Evolutionary conservation across 2,113 vertebrate species (phyloP).

Genomic region (Philantomba maxwellii): DNA sequence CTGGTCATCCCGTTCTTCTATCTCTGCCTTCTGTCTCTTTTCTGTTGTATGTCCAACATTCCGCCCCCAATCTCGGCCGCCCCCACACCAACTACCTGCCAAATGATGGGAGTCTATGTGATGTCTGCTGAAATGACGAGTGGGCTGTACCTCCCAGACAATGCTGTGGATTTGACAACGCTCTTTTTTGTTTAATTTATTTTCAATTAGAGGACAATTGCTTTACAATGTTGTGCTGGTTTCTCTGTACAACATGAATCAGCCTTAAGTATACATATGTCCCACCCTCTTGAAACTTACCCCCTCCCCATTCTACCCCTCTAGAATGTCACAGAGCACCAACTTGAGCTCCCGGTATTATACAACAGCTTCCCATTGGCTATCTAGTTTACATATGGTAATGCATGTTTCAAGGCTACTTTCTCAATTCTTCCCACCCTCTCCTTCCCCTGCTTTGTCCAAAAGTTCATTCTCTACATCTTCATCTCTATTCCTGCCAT

Average conservation of each 20-base stretch:
- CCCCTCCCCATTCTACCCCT: background rate
- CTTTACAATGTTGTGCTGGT: background rate
- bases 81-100: background rate
- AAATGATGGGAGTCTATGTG: background rate
- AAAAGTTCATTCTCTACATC: background rate
- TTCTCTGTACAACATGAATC: background rate
- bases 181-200: background rate
- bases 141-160: background rate
- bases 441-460: background rate
- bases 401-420: background rate
- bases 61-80: rapidly evolving
- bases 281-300: background rate
- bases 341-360: background rate
- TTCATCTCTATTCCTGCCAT: background rate
- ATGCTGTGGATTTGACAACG: background rate
- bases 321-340: background rate
- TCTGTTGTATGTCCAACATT: background rate
- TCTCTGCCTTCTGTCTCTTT: background rate
- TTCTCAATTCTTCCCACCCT: background rate
- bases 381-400: background rate
- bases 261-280: background rate
- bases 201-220: background rate
- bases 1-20: background rate
- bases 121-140: background rate
- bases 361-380: background rate